These are phyloP conservation scores for Agrypnus murinus DNA, from an alignment of 2,888 invertebrate genomes.

Conservation along the genomic window DNA sequence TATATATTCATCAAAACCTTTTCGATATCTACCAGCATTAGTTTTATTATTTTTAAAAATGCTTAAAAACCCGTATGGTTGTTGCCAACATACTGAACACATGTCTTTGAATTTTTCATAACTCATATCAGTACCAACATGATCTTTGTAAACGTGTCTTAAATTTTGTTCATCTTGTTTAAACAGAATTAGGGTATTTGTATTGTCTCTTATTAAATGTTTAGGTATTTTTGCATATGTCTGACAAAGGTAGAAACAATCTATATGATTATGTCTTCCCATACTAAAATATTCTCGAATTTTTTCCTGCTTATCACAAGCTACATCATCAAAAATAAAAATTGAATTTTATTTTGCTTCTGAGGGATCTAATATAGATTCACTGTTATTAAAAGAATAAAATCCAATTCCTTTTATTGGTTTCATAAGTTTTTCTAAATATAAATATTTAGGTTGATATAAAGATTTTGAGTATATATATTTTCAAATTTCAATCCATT, in stretches of 20 bases:
- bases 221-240: conserved; percentile 64
- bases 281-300: conserved; percentile 63
- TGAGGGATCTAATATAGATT: conserved; percentile 54
- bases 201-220: conserved; percentile 64
- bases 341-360: conserved; percentile 61
- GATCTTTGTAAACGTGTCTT: conserved; percentile 58
- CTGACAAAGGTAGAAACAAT: conserved; percentile 64
- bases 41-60: conserved; percentile 60
- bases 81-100: conserved; percentile 62
- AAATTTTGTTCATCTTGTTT: conserved; percentile 63
- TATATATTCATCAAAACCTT: conserved; percentile 58
- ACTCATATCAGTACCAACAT: conserved; percentile 55
- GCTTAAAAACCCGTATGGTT: conserved; percentile 59
- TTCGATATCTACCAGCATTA: conserved; percentile 61
- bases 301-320: conserved; percentile 62
- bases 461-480: conserved; percentile 64
- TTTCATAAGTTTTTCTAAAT: conserved; percentile 55
- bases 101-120: conserved; percentile 59
- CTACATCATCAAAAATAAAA: conserved; percentile 67
- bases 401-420: conserved; percentile 57
- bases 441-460: conserved; percentile 62
- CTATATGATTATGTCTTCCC: conserved; percentile 63
- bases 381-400: conserved; percentile 53
- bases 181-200: conserved; percentile 62
- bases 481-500: too few species aligned